Evolutionary conservation across 2,797 vertebrate species (phyloP), one percentile per base, ranked within the genome.

Genomic region (Aulostomus chinensis): DNA sequence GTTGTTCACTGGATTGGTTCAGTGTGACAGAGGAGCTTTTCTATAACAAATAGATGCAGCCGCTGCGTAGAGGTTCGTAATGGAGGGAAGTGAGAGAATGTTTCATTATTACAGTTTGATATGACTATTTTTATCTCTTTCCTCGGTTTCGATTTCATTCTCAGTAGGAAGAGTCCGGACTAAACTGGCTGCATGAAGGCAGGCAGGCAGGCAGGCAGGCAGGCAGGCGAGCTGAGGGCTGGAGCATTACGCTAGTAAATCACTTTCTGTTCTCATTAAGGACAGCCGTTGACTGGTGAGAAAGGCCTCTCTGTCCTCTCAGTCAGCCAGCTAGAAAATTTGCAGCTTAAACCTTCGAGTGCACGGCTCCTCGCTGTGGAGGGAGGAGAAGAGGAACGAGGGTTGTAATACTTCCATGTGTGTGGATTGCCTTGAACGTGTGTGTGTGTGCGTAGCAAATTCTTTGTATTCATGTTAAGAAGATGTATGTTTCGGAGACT

Each of bases 231-330:
- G 55, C 71, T 53, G 67, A 72, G 73, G 78, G 68, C 81, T 64
- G 81, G 76, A 80, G 82, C 82, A 81, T 82, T 80, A 85, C 45
- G 82, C 81, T 64, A 78, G 76, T 88, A 89, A 91, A 91, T 91
- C 87, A 86, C 85, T 80, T 81, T 87, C 84, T 78, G 76, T 86
- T 88, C 86, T 89, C 84, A 85, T 89, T 90, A 89, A 85, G 81
- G 85, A 87, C 83, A 86, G 80, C 78, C 73, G 68, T 75, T 84
- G 84, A 86, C 81, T 83, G 74, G 73, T 68, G 81, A 87, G 82
- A 89, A 84, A 78, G 82, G 72, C 80, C 72, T 79, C 83, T 84
- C 77, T 79, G 83, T 89, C 81, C 81, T 86, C 82, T 79, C 81
- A 81, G 82, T 85, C 86, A 82, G 81, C 78, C 76, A 78, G 63